A percentile compares a stretch with the other conserved stretches of the same genome.
Conservation (phyloP, 2,113 vertebrate species). For the Apteryx owenii region DNA sequence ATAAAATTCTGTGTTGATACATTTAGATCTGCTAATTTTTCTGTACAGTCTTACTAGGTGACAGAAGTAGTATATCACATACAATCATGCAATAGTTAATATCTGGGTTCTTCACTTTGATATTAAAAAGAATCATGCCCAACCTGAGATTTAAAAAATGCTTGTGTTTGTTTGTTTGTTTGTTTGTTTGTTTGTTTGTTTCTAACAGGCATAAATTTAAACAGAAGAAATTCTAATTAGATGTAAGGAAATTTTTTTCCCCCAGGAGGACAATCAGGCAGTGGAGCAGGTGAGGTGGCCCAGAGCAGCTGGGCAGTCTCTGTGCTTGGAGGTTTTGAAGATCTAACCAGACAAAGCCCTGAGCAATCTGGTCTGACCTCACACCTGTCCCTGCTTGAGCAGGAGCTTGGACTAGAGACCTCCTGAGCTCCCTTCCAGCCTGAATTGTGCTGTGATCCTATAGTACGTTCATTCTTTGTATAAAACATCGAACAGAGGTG, state of each 20-base stretch:
- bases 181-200: too few species aligned
- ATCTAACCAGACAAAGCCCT: neutral
- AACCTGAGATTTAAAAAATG: neutral
- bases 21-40: neutral
- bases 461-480: neutral
- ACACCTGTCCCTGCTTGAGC: neutral
- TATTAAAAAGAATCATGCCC: neutral
- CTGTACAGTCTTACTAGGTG: rapidly evolving
- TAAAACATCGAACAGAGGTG: neutral
- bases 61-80: neutral
- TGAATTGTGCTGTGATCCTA: neutral
- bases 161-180: too few species aligned
- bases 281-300: neutral
- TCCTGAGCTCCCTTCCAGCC: neutral
- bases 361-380: neutral
- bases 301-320: neutral
- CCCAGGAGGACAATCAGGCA: neutral
- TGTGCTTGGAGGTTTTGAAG: neutral
- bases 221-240: neutral
- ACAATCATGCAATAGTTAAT: neutral
- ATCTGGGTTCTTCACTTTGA: neutral
- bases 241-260: neutral
- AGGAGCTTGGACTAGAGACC: neutral
- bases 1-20: neutral
- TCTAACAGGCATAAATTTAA: neutral